Conservation (phyloP, 2,888 invertebrate species). For the Cremastobaeus sp. region DNA sequence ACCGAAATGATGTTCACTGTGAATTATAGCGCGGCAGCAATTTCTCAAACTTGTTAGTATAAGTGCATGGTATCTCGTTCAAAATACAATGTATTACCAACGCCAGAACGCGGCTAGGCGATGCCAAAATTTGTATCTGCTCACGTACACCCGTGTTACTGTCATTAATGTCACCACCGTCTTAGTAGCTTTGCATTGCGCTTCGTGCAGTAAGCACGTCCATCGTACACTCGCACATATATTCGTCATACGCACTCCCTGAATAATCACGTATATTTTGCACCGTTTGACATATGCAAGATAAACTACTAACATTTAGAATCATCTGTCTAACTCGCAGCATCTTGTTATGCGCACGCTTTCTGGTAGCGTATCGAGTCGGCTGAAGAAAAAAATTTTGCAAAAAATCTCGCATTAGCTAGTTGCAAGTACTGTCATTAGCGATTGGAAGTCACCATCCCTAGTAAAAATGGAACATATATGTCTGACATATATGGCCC, state of each 20-base stretch:
- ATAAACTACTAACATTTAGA: constrained; percentile 74
- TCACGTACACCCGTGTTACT: constrained; percentile 40
- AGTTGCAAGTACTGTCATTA: too few species aligned
- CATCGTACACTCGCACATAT: constrained; percentile 43
- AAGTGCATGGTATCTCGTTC: constrained; percentile 45
- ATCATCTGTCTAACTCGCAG: constrained; percentile 75
- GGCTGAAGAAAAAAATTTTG: too few species aligned
- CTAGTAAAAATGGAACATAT: too few species aligned
- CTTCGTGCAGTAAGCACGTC: constrained; percentile 28
- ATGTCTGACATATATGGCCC: too few species aligned
- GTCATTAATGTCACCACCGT: constrained; percentile 39
- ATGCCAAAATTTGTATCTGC: constrained; percentile 45
- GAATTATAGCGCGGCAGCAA: constrained; percentile 50
- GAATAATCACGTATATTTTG: constrained; percentile 65
- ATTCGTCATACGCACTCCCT: constrained; percentile 55
- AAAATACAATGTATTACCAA: constrained; percentile 44
- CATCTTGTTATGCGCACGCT: constrained; percentile 75
- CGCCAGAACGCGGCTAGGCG: constrained; percentile 20
- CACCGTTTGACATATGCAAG: constrained; percentile 74
- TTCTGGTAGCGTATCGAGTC: too few species aligned
- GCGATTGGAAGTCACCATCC: too few species aligned
- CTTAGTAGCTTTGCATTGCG: constrained; percentile 15
- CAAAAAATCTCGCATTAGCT: too few species aligned
- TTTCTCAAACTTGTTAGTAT: constrained; percentile 56
- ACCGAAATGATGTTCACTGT: constrained; percentile 30